phyloP scores from a whole-genome alignment of 2,113 vertebrate genomes.

The Pycnonotus jocosus region DNA sequence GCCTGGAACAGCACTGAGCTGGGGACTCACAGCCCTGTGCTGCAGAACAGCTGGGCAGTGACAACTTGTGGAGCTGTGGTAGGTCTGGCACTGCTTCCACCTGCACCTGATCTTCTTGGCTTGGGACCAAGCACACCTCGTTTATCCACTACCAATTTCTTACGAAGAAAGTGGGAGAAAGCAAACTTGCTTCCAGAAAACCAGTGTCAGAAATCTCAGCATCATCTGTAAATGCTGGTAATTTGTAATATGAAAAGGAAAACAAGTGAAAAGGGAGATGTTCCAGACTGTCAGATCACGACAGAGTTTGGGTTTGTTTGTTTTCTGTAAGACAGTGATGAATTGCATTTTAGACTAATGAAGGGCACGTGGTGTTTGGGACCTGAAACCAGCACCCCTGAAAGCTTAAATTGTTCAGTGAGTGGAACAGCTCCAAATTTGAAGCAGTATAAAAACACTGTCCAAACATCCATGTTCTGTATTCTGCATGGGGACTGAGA shows the following conservation, averaged over 20 bases:
- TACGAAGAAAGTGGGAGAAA: neutral
- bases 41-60: neutral
- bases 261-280: neutral
- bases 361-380: neutral
- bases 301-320: neutral
- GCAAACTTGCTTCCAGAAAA: neutral
- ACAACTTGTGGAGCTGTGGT: neutral
- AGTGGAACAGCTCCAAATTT: neutral
- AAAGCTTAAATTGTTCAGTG: neutral
- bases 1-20: neutral
- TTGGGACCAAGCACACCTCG: neutral
- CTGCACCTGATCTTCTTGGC: neutral
- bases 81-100: neutral
- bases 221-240: neutral
- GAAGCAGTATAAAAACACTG: neutral
- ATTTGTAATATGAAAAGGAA: neutral
- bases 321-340: neutral
- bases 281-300: neutral
- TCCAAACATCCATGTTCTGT: neutral
- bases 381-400: neutral
- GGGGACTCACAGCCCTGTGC: neutral
- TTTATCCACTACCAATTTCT: neutral
- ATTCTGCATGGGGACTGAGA: neutral
- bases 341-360: neutral
- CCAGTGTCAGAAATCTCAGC: neutral